These are phyloP conservation scores for Arothron firmamentum DNA, from an alignment of 2,113 vertebrate genomes.

Conservation along the genomic window DNA sequence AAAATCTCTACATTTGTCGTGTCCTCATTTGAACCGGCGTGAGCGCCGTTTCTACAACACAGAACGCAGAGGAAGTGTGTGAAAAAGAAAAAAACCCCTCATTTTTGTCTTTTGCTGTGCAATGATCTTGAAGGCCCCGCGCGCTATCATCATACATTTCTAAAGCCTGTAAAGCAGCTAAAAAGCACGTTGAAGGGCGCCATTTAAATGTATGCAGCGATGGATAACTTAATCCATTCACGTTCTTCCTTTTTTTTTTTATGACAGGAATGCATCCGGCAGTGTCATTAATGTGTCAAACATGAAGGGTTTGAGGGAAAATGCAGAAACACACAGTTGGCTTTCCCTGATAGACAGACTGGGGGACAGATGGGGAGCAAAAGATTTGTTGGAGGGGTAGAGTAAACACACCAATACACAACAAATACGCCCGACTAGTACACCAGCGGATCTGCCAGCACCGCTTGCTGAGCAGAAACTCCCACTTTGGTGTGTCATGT, in stretches of 20 bases:
- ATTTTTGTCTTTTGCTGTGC: conserved; percentile 17
- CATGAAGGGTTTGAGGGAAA: conserved; percentile 28
- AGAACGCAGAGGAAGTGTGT: neutral
- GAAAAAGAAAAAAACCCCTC: neutral
- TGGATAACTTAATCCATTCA: conserved; percentile 56
- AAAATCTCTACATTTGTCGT: too few relatives aligned
- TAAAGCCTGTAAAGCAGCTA: conserved; percentile 7
- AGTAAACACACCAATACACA: conserved; percentile 49
- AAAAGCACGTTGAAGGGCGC: conserved; percentile 22
- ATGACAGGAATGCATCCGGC: conserved; percentile 24
- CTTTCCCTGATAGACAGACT: conserved; percentile 49
- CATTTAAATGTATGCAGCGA: conserved; percentile 34
- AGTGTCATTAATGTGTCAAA: conserved; percentile 24
- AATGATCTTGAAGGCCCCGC: conserved; percentile 26
- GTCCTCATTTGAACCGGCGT: too few relatives aligned
- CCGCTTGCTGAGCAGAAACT: conserved; percentile 33
- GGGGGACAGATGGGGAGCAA: conserved; percentile 58
- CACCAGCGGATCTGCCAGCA: conserved; percentile 23
- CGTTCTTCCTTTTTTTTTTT: conserved; percentile 21
- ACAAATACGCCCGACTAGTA: conserved; percentile 52
- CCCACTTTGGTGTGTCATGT: conserved; percentile 44
- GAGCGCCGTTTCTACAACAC: neutral
- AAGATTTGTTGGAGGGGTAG: conserved; percentile 14
- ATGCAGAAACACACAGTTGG: conserved; percentile 48
- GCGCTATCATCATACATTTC: conserved; percentile 33